Evolutionary conservation across 2,888 invertebrate genomes (phyloP).

Genomic region (Trachelus troglodyta): DNA sequence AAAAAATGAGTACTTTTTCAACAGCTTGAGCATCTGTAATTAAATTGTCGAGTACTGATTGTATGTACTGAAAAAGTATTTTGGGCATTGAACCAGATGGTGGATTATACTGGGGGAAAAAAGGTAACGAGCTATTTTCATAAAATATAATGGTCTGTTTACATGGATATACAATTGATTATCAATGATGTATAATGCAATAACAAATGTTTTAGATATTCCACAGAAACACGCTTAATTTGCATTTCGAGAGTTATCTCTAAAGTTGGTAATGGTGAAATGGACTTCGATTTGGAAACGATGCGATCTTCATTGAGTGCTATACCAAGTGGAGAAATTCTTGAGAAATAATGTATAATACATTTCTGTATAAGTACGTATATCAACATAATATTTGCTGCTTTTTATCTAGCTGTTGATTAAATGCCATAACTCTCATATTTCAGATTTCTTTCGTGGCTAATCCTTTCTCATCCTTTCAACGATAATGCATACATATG

Average conservation of each 20-base stretch:
- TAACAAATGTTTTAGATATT: not conserved
- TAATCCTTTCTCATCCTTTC: not conserved
- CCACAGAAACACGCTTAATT: not conserved
- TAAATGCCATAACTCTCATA: not conserved
- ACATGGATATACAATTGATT: not conserved
- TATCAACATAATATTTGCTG: not conserved
- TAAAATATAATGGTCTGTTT: not conserved
- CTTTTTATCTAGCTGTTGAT: not conserved
- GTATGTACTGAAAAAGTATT: not conserved
- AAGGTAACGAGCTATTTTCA: not conserved
- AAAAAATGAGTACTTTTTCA: not conserved
- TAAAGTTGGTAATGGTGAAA: not conserved
- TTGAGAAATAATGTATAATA: not conserved
- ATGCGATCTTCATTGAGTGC: not conserved
- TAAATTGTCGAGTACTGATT: not conserved
- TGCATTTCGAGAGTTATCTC: not conserved
- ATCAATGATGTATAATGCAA: not conserved
- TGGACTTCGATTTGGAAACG: not conserved
- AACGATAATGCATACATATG: not conserved
- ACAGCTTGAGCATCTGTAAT: not conserved
- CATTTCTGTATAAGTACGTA: not conserved
- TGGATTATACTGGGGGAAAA: not conserved
- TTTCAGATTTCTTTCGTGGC: not conserved
- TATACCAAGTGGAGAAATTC: not conserved
- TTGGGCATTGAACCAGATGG: not conserved